Percentiles rank a stretch among this genome's conserved stretches.
Evolutionary conservation across 1,140 invertebrate species (phyloP).

Genomic region (Drosophila kepulauana): DNA sequence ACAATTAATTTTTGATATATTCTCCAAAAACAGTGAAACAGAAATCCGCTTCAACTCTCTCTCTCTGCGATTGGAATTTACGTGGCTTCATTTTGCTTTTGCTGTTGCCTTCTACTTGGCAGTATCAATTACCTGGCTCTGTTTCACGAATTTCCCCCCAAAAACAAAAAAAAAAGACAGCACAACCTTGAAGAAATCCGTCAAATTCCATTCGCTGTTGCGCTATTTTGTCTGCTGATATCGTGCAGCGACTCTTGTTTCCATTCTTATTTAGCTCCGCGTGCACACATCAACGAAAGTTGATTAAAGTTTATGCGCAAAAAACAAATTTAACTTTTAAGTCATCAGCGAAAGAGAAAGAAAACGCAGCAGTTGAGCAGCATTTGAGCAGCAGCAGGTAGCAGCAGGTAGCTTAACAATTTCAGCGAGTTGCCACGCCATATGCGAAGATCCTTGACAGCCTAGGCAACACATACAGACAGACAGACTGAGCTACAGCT

Average conservation of each 20-base stretch:
- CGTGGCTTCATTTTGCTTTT: slow-evolving; percentile 26
- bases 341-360: slow-evolving; percentile 51
- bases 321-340: slow-evolving; percentile 81
- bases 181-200: slow-evolving; percentile 64
- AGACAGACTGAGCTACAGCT: slow-evolving; percentile 1
- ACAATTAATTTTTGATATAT: slow-evolving; percentile 64
- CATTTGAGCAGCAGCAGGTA: slow-evolving; percentile 31
- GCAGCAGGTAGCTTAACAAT: slow-evolving; percentile 32
- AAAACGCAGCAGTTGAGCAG: neutral
- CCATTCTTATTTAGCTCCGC: slow-evolving; percentile 24
- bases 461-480: slow-evolving; percentile 9
- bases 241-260: slow-evolving; percentile 26
- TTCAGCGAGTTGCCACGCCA: slow-evolving; percentile 30
- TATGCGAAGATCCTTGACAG: slow-evolving; percentile 38
- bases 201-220: slow-evolving; percentile 6
- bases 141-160: slow-evolving; percentile 50
- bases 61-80: slow-evolving; percentile 30
- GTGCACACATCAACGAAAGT: slow-evolving; percentile 47
- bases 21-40: neutral
- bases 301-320: slow-evolving; percentile 76
- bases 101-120: slow-evolving; percentile 12
- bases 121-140: slow-evolving; percentile 71
- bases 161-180: neutral
- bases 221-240: slow-evolving; percentile 1
- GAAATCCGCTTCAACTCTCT: slow-evolving; percentile 1